Conservation (phyloP, 1,140 invertebrate genomes). For the Charaxes varanes region DNA sequence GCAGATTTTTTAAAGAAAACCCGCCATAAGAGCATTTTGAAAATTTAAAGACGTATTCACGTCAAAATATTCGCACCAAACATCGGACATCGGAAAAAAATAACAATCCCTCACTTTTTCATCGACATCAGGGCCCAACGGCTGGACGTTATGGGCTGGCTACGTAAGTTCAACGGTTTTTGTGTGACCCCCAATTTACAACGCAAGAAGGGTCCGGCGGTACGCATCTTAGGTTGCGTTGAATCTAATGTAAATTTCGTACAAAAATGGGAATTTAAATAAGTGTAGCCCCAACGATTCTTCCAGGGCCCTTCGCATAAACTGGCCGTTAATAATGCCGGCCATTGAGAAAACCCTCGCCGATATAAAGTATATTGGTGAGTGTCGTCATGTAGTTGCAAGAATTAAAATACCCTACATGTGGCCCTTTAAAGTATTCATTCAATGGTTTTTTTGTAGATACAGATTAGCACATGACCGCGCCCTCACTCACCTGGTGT, state of each 20-base stretch:
- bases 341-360: slow-evolving; percentile 27
- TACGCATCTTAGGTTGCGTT: slow-evolving; percentile 53
- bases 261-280: slow-evolving; percentile 71
- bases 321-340: slow-evolving; percentile 53
- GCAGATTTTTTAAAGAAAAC: too few relatives aligned
- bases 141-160: slow-evolving; percentile 64
- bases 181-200: slow-evolving; percentile 69
- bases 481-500: too few relatives aligned
- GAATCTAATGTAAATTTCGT: slow-evolving; percentile 68
- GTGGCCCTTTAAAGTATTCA: too few relatives aligned
- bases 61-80: slow-evolving; percentile 11
- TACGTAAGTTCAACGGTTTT: slow-evolving; percentile 67
- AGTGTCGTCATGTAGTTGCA: too few relatives aligned
- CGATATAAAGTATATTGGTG: too few relatives aligned
- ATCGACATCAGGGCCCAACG: slow-evolving; percentile 40
- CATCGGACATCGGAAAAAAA: slow-evolving; percentile 46
- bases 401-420: too few relatives aligned
- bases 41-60: too few relatives aligned
- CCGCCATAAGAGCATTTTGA: too few relatives aligned
- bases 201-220: slow-evolving; percentile 58
- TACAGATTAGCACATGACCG: too few relatives aligned
- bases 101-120: slow-evolving; percentile 49
- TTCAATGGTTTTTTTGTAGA: too few relatives aligned
- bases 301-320: slow-evolving; percentile 47
- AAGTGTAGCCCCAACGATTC: slow-evolving; percentile 43